Evolutionary conservation across 1,140 invertebrate species (phyloP).

Genomic region (Ditylenchus dipsaci): DNA sequence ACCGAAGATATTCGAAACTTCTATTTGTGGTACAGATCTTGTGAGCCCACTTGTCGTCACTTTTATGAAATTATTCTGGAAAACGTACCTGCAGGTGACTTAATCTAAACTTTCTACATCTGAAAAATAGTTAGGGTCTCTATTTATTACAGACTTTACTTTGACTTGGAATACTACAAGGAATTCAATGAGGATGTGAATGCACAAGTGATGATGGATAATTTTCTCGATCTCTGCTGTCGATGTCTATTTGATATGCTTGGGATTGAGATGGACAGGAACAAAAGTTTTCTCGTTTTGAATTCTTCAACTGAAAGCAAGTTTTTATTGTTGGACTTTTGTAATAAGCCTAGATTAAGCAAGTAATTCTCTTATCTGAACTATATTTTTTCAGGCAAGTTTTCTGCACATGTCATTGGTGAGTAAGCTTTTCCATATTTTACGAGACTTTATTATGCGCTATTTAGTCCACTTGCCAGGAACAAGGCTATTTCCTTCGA

Average conservation of each 20-base stretch:
- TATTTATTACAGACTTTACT: background rate
- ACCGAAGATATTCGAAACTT: background rate
- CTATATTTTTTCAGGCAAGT: background rate
- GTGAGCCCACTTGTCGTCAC: background rate
- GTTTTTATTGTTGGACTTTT: background rate
- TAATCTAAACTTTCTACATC: no score
- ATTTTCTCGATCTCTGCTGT: constrained; percentile 6
- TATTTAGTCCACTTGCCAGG: constrained; percentile 9
- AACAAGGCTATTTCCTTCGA: constrained; percentile 2
- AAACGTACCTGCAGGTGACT: background rate
- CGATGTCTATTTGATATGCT: background rate
- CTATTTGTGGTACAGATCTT: background rate
- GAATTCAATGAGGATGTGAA: background rate
- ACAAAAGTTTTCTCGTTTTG: constrained; percentile 8
- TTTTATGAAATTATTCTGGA: constrained; percentile 15
- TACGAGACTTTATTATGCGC: no score
- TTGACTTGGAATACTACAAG: constrained; percentile 15
- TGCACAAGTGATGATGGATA: background rate
- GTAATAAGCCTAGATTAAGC: no score
- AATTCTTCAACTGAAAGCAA: constrained; percentile 3
- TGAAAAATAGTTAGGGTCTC: no score
- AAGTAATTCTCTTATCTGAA: no score
- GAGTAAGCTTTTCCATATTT: no score
- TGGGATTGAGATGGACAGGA: background rate
- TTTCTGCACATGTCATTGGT: constrained; percentile 1